Conservation (phyloP, 2,888 invertebrate species). For the Phrixothrix hirtus region DNA sequence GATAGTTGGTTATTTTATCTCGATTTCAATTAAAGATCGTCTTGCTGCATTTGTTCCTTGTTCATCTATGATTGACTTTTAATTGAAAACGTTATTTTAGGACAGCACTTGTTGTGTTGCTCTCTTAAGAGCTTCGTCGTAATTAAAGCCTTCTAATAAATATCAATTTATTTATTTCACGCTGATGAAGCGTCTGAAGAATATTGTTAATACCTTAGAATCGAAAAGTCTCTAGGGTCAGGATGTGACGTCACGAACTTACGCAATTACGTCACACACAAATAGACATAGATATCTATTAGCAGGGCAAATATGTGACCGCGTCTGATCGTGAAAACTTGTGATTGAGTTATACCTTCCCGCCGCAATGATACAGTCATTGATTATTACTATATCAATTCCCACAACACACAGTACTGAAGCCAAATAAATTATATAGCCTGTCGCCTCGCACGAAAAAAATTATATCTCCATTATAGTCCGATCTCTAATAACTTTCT, state of each 20-base stretch:
- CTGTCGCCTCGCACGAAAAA: constrained; percentile 20
- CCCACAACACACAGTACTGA: constrained; percentile 39
- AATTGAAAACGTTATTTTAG: constrained; percentile 35
- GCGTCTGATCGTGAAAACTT: constrained; percentile 50
- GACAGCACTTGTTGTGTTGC: constrained; percentile 5
- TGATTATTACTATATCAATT: constrained; percentile 51
- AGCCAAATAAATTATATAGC: constrained; percentile 30
- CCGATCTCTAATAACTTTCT: constrained; percentile 17
- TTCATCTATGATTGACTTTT: constrained; percentile 41
- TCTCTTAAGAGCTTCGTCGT: constrained; percentile 1
- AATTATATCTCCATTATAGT: constrained; percentile 23
- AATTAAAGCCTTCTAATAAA: constrained; percentile 30
- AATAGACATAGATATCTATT: constrained; percentile 55
- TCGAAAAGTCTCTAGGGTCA: constrained; percentile 35
- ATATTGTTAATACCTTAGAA: constrained; percentile 38
- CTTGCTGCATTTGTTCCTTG: constrained; percentile 38
- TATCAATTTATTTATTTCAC: constrained; percentile 34
- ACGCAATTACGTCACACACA: constrained; percentile 48
- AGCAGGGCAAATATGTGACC: constrained; percentile 43
- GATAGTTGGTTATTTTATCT: constrained; percentile 41
- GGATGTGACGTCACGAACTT: constrained; percentile 45
- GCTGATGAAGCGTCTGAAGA: constrained; percentile 35
- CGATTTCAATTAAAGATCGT: constrained; percentile 39
- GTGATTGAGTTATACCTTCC: constrained; percentile 51
- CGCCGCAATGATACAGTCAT: constrained; percentile 46